Base-by-base conservation (phyloP, 2,888 invertebrate genomes). In the Biston stratarius region DNA sequence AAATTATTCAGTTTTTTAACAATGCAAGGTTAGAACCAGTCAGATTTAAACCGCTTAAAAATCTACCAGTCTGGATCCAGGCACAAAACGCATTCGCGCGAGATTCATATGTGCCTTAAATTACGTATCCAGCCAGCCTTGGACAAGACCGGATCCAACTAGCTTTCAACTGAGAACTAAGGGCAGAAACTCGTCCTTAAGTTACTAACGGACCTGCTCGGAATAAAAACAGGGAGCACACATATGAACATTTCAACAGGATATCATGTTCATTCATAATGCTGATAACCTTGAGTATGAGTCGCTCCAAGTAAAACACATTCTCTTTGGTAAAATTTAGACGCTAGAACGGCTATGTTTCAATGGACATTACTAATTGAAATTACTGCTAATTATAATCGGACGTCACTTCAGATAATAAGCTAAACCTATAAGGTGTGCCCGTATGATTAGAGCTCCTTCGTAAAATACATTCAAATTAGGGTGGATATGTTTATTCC, bases 281-380 rank as follows among this genome's bases (percentile, higher is more conserved):
- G 83, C 82, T 72, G 76, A 70, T 77, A 84, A 84, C 91, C 91
- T 89, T 91, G 88, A 78, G 68, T 74, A 72, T 33, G 48, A 48
- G 47, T 40, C 47, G 45, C n/a, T n/a, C 33, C 70, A 70, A 79
- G 24, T 77, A 81, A 9, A 80, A 79, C 77, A 88, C 89, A 86
- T 87, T 91, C 89, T 86, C 88, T 86, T 78, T 75, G 77, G 74
- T 77, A 80, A 84, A 83, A 81, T 77, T 74, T 77, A 80, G 76
- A 78, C 49, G 63, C 53, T 66, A 59, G 61, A 68, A 74, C 71
- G 52, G 24, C 55, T 66, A 71, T 64, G 56, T 9, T 57, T 38
- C 48, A 56, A 61, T 61, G 65, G 65, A 65, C 59, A 64, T 61
- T 45, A 33, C 14, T 65, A 62, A 66, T 70, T 71, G 48, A 49